These are phyloP conservation scores for Zosterops lateralis DNA, from an alignment of 2,113 vertebrate genomes.

Conservation along the genomic window DNA sequence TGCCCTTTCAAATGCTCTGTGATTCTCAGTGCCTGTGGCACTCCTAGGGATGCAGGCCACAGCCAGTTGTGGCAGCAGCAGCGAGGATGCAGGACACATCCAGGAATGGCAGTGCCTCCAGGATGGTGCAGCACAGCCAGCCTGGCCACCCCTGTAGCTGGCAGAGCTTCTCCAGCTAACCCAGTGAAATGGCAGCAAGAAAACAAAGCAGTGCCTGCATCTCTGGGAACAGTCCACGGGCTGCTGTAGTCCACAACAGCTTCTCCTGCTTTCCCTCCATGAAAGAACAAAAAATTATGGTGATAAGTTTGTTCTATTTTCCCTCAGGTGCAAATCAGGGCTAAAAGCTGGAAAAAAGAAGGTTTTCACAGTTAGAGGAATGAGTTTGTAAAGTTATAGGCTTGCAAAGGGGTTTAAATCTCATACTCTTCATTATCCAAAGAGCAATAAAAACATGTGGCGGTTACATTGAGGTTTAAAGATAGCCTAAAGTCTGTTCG, in stretches of 20 bases:
- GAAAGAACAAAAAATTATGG: not conserved
- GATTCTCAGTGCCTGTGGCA: accelerated
- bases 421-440: not conserved
- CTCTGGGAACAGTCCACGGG: not conserved
- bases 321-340: not conserved
- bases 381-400: not conserved
- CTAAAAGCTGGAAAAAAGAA: not conserved
- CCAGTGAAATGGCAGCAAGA: not conserved
- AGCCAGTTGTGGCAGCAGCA: not conserved
- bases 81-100: not conserved
- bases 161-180: not conserved
- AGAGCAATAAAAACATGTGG: not conserved
- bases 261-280: not conserved
- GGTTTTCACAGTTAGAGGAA: not conserved
- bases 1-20: not conserved
- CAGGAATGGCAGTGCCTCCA: accelerated
- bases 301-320: not conserved
- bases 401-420: not conserved
- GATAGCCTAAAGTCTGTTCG: not conserved
- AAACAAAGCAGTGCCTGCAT: not conserved
- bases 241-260: not conserved
- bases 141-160: not conserved
- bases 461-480: not conserved
- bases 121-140: accelerated
- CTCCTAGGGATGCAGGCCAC: not conserved